Base-by-base conservation (phyloP, 2,888 invertebrate species). In the Troilus luridus region DNA sequence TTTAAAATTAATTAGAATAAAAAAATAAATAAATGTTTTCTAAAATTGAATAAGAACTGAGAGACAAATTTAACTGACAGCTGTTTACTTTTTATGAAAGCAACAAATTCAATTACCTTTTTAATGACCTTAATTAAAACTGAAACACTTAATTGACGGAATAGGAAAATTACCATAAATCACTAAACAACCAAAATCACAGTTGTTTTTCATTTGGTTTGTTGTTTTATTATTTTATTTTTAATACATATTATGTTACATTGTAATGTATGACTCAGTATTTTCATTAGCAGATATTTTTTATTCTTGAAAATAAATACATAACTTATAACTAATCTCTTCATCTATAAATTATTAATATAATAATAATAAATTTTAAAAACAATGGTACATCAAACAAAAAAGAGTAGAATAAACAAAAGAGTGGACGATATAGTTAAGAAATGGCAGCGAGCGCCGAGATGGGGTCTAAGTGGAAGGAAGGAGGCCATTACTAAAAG, bases 401-500 rank as follows among this genome's bases (percentile, higher is more conserved):
- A 24, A 67, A 12, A 67, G 3, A 67, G 24, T 77, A 41, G 5
- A 77, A 77, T 41, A 77, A 41, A 77, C 17, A 77, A 77, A 41
- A 77, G 27, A 17, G 72, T 77, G 41, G 41, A 56, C 21, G n/a
- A 58, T 56, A 85, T 85, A 54, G 54, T 85, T 58, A 85, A 85
- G 85, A 85, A 88, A 59, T 60, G 88, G 88, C 19, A 60, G 6
- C 1, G 24, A 41, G 54, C 41, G 41, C 10, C 7, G 24, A 58
- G 89, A 89, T 59, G 72, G 59, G 27, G 77, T 27, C 56, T 56
- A 54, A 58, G 59, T 56, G 77, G 24, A 56, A 90, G 90, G 90
- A 90, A 72, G 90, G 24, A 58, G 59, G n/a, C 54, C 77, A 77
- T 90, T 90, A 90, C 72, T 62, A 72, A 72, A 72, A 90, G 90